phyloP scores from a whole-genome alignment of 1,140 invertebrate genomes.

The Goniozus legneri region DNA sequence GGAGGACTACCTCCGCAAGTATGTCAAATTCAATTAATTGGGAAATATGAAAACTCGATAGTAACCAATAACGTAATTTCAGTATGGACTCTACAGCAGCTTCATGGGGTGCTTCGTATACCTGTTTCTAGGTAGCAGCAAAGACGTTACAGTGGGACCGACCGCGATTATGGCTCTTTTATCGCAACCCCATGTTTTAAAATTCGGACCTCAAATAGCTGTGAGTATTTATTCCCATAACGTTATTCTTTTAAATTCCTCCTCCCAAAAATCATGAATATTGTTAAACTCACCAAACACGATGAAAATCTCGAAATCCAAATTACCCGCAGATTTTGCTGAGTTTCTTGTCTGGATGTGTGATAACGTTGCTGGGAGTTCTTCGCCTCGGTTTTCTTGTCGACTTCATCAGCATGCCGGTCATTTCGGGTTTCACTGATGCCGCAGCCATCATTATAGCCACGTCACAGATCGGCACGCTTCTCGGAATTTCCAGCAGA shows the following conservation, averaged over 20 bases:
- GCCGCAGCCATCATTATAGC: slow-evolving; percentile 68
- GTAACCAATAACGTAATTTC: slow-evolving; percentile 24
- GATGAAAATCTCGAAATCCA: background rate
- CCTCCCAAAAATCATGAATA: background rate
- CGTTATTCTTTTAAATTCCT: background rate
- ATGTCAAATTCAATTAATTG: slow-evolving; percentile 13
- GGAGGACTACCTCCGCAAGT: slow-evolving; percentile 62
- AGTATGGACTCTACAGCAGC: slow-evolving; percentile 68
- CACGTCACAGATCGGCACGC: slow-evolving; percentile 60
- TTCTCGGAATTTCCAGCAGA: slow-evolving; percentile 54
- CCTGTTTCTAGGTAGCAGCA: slow-evolving; percentile 63
- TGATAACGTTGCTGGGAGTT: slow-evolving; percentile 60
- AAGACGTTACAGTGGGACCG: slow-evolving; percentile 64
- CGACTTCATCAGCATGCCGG: slow-evolving; percentile 62
- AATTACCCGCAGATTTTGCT: slow-evolving; percentile 54
- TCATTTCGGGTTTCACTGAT: slow-evolving; percentile 67
- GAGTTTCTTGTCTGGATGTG: slow-evolving; percentile 59
- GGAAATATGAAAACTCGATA: background rate
- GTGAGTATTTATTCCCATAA: slow-evolving; percentile 37
- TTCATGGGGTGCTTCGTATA: slow-evolving; percentile 71
- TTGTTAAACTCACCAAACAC: background rate
- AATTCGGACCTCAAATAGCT: slow-evolving; percentile 55
- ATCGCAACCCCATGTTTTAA: slow-evolving; percentile 50
- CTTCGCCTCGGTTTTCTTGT: slow-evolving; percentile 61
- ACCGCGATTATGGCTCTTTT: slow-evolving; percentile 61